phyloP scores from a whole-genome alignment of 2,113 vertebrate genomes.

The Piaya cayana region DNA sequence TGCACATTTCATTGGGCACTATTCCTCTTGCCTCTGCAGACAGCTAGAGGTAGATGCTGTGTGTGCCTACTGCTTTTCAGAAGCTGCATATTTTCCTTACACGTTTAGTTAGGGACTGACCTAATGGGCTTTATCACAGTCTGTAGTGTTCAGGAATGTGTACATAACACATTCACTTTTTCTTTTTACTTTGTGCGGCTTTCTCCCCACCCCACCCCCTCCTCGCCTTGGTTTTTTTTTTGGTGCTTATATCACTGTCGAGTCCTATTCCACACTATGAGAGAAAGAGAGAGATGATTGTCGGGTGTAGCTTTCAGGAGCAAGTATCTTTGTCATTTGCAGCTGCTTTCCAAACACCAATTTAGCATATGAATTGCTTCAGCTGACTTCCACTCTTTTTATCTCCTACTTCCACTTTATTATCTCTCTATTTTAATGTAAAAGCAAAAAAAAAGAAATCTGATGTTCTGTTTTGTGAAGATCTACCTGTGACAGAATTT shows the following conservation, averaged over 20 bases:
- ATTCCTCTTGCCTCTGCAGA: background rate
- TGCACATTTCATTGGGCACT: background rate
- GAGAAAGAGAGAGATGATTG: background rate
- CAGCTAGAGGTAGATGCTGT: background rate
- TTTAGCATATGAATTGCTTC: conserved; percentile 39
- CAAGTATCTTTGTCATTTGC: background rate
- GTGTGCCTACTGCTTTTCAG: background rate
- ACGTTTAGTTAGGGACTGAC: background rate
- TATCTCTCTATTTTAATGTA: conserved; percentile 25
- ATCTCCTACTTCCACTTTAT: background rate
- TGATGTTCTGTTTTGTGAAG: background rate
- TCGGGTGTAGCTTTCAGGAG: background rate
- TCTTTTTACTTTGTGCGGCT: too few species aligned
- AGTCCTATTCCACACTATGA: background rate
- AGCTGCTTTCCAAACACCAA: conserved; percentile 38
- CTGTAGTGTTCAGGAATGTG: background rate
- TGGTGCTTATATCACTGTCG: background rate
- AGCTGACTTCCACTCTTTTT: conserved; percentile 8
- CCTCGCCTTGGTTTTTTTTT: background rate
- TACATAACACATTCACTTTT: accelerated
- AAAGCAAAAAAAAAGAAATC: background rate
- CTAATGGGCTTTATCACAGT: background rate
- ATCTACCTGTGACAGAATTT: background rate
- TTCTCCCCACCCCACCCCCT: too few species aligned
- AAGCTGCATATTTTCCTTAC: accelerated